Evolutionary conservation across 2,888 invertebrate genomes (phyloP), one percentile per base, ranked within the genome.

Genomic region (Corythucha ciliata): DNA sequence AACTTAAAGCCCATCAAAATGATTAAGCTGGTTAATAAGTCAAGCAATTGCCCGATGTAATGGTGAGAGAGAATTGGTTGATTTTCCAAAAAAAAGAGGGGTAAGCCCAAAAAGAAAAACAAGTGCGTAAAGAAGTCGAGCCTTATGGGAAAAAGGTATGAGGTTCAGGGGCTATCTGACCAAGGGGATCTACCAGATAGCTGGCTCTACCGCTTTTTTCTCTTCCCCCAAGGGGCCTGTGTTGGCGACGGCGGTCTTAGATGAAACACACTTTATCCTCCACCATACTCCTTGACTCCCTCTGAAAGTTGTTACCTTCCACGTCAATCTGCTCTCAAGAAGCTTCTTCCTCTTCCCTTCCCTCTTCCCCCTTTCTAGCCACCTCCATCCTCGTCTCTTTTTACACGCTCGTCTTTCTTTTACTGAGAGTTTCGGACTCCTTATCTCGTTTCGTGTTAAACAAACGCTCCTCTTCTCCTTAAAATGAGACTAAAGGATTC

Each of bases 281-380:
- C 7, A 34, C 34, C n/a, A 34, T 34, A 34, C 34, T 12, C 14
- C 34, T 14, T 34, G 14, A 14, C 14, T 16, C 34, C 14, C 18
- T 34, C 47, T 47, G 36, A 24, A 37, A 33, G 37, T 47, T 47
- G 47, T 47, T 47, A 47, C 47, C 47, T 47, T 47, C 47, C 47
- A 37, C 47, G 37, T 47, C 47, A 47, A 47, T 47, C 47, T 47
- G 27, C 16, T 26, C 25, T 33, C 29, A 12, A 32, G n/a, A n/a
- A n/a, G n/a, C 39, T 22, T 39, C 39, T 39, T 39, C 37, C 20
- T 39, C 39, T 21, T 39, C 39, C n/a, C 14, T 33, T 21, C 22
- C 39, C 39, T 39, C 25, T 22, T 39, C 25, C 39, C 39, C 22
- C 39, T 39, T 39, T 25, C 22, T 25, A 25, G 24, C 24, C 14